Conservation (phyloP, 1,140 invertebrate species). For the Scaptomyza hsui region DNA sequence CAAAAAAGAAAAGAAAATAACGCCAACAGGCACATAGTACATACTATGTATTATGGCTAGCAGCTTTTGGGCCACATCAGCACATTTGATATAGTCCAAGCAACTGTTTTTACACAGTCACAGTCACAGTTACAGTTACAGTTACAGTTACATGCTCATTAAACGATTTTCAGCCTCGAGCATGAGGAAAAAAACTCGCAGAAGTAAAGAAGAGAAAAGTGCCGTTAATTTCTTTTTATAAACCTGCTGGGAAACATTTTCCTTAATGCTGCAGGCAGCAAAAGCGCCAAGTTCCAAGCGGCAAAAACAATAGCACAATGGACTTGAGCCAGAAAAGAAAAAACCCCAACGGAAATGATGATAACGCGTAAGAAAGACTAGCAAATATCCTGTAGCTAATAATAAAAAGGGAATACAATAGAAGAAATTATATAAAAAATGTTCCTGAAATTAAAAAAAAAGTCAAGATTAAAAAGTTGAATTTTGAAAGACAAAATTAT, state of each 20-base stretch:
- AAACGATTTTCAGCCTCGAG: conserved; percentile 67
- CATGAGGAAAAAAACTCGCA: neutral
- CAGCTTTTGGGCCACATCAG: conserved; percentile 58
- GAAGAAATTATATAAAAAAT: no score
- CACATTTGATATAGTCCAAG: conserved; percentile 20
- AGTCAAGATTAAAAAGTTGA: no score
- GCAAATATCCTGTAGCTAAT: conserved; percentile 1
- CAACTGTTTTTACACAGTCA: neutral
- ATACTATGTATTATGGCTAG: neutral
- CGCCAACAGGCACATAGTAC: conserved; percentile 1
- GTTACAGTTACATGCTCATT: conserved; percentile 72
- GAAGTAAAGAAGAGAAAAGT: conserved; percentile 41
- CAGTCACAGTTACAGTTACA: conserved; percentile 12
- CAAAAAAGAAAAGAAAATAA: conserved; percentile 20
- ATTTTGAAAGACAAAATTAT: no score
- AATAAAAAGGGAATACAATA: no score
- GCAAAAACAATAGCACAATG: conserved; percentile 18
- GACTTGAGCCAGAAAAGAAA: conserved; percentile 5
- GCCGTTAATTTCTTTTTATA: conserved; percentile 84
- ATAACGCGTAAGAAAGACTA: conserved; percentile 2
- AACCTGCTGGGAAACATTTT: conserved; percentile 84
- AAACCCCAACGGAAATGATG: conserved; percentile 7
- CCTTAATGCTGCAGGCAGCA: conserved; percentile 18
- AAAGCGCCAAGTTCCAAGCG: conserved; percentile 8
- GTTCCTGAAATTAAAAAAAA: no score